Base-by-base conservation (phyloP, 1,140 invertebrate genomes). In the Bombus superbus region DNA sequence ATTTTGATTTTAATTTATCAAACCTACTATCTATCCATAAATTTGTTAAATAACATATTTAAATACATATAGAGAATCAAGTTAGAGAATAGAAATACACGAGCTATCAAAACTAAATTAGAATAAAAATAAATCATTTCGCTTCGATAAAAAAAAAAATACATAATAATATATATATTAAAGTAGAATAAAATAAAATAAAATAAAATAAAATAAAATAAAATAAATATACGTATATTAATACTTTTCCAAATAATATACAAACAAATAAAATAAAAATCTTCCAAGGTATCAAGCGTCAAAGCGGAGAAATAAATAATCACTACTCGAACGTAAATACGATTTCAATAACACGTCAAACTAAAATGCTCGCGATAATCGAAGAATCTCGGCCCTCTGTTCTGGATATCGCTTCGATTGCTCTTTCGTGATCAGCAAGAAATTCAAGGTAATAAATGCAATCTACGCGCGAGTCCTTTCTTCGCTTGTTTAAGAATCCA, bases 391-490 rank as follows among this genome's bases (percentile, higher is more conserved):
- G 18, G 2, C 28, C 13, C 6, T 38, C 32, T 35, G n/a, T 28
- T 38, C 44, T 22, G 9, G 28, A 18, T 8, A 47, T 47, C 42
- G 59, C 22, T 62, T 35, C 62, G 13, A 57, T 80, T 53, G 6
- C 47, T 72, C 38, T 25, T 64, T 64, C 38, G n/a, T 59, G 35
- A 38, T 22, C 81, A 15, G 3, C 2, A 9, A 57, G 28, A 32
- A 68, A 69, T 77, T 9, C 35, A n/a, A 35, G 57, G 42, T 44
- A 83, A 62, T 32, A 53, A 83, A 83, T 53, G 66, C 53, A 35
- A 66, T 42, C 35, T 18, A 38, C 5, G 42, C 8, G 6, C 38
- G 10, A 25, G 9, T 3, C 4, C 35, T 35, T 38, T 53, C 62
- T 53, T 80, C 42, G 10, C 35, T 15, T n/a, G 22, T 62, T 53